Evolutionary conservation across 2,113 vertebrate species (phyloP), one percentile per base, ranked within the genome.

Genomic region (human): DNA sequence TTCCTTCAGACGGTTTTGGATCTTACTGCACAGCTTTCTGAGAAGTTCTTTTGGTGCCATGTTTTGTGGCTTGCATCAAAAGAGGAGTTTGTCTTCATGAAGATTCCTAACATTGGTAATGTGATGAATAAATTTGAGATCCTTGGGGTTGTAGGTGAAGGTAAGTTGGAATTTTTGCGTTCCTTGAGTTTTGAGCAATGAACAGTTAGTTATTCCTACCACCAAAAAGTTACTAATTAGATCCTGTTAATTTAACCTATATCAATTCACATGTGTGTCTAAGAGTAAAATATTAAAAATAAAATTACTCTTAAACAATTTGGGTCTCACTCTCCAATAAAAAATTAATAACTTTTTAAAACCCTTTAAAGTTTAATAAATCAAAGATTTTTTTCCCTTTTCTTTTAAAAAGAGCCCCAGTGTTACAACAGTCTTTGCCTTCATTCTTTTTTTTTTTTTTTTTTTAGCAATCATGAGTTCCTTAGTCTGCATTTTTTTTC

Each of bases 61-160:
- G 99, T 99, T 99, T 97, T 98, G 98, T 98, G 98, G 98, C 98
- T 98, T 97, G 98, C 98, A 98, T 97, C 88, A 75, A 98, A 98
- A 97, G 97, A 97, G 98, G 98, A 99, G 97, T 99, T 99, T 99
- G 99, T 99, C 99, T 99, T 99, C 99, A 99, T 99, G 99, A 99
- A 99, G 99, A 99, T 99, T 99, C 99, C 99, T 99, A 99, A 99
- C 98, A 99, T 99, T 98, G 99, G 99, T 99, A 99, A 99, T 99
- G 99, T 99, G 99, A 99, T 99, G 99, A 99, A 99, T 99, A 99
- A 99, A 99, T 99, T 99, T 99, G 99, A 99, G 99, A 99, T 99
- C 99, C 99, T 99, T 99, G 99, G 99, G 98, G 99, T 99, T 98
- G 99, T 99, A 98, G 99, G 99, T 99, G 99, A 99, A 99, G 99